Conservation (phyloP, 2,888 invertebrate genomes). For the Drosophila quasianomalipes region DNA sequence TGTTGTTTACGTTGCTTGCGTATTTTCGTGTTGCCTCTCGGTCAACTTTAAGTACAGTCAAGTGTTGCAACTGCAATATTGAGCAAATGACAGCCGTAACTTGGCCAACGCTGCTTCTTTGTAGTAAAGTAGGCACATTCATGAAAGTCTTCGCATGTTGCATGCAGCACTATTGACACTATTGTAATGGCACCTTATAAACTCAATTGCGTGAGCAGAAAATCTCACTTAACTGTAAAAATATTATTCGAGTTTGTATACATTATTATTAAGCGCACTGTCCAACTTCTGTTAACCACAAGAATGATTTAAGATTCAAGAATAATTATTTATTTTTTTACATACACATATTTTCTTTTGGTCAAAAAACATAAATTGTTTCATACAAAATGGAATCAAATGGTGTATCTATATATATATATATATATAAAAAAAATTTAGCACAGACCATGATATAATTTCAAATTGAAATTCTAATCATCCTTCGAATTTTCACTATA, state of each 20-base stretch:
- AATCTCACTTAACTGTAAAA: slow-evolving; percentile 3
- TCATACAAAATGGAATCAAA: background rate
- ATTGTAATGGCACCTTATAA: background rate
- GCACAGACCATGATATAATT: background rate
- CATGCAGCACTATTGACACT: background rate
- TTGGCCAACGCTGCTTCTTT: background rate
- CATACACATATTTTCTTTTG: background rate
- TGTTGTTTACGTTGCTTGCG: slow-evolving; percentile 34
- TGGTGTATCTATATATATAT: background rate
- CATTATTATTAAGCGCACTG: background rate
- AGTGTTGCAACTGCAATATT: slow-evolving; percentile 54
- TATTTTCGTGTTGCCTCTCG: slow-evolving; percentile 30
- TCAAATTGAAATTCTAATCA: background rate
- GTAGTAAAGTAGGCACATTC: background rate
- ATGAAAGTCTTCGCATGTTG: slow-evolving; percentile 8
- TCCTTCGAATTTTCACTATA: background rate
- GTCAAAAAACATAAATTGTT: background rate
- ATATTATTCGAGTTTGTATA: background rate
- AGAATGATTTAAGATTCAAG: background rate
- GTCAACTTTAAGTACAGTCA: slow-evolving; percentile 72
- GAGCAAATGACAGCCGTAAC: slow-evolving; percentile 26
- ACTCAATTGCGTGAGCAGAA: background rate
- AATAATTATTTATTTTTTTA: background rate
- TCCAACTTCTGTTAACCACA: background rate
- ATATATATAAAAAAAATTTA: background rate